phyloP scores from a whole-genome alignment of 2,888 invertebrate genomes.

The Lacanobia oleracea region DNA sequence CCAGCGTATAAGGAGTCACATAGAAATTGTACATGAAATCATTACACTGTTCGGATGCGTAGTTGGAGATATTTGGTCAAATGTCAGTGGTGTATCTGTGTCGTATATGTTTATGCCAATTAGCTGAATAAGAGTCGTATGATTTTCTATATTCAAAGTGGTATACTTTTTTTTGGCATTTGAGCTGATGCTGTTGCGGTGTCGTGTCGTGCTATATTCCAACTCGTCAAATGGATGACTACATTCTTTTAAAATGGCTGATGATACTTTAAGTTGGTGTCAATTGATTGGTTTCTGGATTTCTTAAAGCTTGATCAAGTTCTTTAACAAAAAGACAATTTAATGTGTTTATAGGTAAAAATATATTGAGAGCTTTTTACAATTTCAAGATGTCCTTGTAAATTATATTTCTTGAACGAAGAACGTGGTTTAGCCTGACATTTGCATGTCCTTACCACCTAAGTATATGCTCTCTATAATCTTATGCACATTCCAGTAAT shows the following conservation, averaged over 20 bases:
- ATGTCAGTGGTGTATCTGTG: slow-evolving; percentile 50
- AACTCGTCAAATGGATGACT: background rate
- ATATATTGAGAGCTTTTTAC: too few species aligned
- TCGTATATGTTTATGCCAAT: slow-evolving; percentile 40
- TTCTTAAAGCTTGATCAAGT: background rate
- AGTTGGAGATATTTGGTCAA: slow-evolving; percentile 57
- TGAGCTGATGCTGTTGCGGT: background rate
- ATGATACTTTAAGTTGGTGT: background rate
- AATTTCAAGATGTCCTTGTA: background rate
- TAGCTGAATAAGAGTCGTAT: slow-evolving; percentile 14
- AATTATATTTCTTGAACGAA: background rate
- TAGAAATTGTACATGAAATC: slow-evolving; percentile 63
- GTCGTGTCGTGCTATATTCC: background rate
- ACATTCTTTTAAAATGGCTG: background rate
- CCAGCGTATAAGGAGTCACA: slow-evolving; percentile 58
- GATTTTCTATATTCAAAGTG: background rate
- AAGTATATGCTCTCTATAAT: slow-evolving; percentile 52
- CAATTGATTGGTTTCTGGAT: background rate
- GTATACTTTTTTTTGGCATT: background rate
- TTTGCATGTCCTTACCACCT: slow-evolving; percentile 35
- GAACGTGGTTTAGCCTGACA: slow-evolving; percentile 12
- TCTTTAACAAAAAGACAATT: too few species aligned
- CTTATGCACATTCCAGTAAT: slow-evolving; percentile 52
- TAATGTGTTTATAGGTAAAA: too few species aligned
- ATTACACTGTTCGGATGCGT: slow-evolving; percentile 55